Conservation (phyloP, 64 coral and sea anemone genomes). For the Pachyseris speciosa region DNA sequence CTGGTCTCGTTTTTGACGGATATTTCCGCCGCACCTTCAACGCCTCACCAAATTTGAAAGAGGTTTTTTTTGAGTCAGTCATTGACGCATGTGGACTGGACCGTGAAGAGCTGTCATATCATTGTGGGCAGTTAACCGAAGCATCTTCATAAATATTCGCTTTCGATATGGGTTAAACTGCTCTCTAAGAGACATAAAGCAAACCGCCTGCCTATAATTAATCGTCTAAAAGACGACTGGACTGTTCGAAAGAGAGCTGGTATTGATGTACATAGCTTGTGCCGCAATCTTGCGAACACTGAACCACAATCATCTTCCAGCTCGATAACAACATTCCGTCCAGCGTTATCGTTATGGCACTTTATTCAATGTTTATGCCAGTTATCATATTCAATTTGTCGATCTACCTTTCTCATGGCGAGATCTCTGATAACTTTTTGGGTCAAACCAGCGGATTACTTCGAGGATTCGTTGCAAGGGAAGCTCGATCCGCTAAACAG, state of each 20-base stretch:
- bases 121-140: slow-evolving; percentile 1
- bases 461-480: not conserved
- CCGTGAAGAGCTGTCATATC: slow-evolving; percentile 47
- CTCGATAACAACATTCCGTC: slow-evolving; percentile 10
- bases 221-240: slow-evolving; percentile 16
- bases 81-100: slow-evolving; percentile 50
- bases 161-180: slow-evolving; percentile 22
- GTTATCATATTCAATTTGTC: slow-evolving; percentile 15
- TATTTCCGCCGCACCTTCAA: slow-evolving; percentile 1
- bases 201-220: slow-evolving; percentile 14
- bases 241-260: slow-evolving; percentile 29
- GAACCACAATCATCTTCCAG: not conserved
- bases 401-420: not conserved
- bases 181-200: not conserved
- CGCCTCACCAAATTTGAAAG: not conserved
- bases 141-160: slow-evolving; percentile 41
- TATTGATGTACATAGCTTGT: slow-evolving; percentile 9
- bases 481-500: not conserved
- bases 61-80: not conserved
- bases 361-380: not conserved
- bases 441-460: not conserved
- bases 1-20: not conserved
- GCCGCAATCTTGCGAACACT: not conserved
- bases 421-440: not conserved
- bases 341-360: slow-evolving; percentile 8